Evolutionary conservation across 1,140 invertebrate genomes (phyloP), one percentile per base, ranked within the genome.

Genomic region (Drosophila ohnishii): DNA sequence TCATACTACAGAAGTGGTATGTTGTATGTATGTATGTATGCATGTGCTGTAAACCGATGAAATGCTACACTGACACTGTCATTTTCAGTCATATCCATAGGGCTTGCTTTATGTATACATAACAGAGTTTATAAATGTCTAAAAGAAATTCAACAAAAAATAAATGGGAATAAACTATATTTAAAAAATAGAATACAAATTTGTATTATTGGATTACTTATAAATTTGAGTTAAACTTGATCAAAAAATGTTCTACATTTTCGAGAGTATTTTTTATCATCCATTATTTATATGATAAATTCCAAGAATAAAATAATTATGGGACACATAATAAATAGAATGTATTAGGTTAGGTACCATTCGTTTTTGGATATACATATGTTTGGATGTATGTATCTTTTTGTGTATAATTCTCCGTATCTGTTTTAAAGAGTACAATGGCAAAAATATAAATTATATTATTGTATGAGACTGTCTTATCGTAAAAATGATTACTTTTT

Each of bases 341-440:
- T 64, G 35, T 74, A 32, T 45, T 74, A 75, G 51, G n/a, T 63
- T 73, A 64, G 50, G 59, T 8, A 30, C n/a, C 22, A 32, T 58
- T 65, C 44, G 10, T 53, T 28, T 44, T 22, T 51, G 37, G 11
- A 5, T 32, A 32, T 50, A 58, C 25, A 28, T 28, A 28, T 28
- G 25, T 22, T 22, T 22, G 19, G 5, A 28, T 28, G 5, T 28
- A 5, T 28, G 25, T 3, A 5, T 53, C 8, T 30, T 56, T 44
- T 39, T 44, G 40, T 42, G 32, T n/a, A 35, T 69, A 35, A 42
- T 14, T 61, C 13, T 30, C 13, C 50, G 16, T 19, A 63, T 35
- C 3, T 16, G 22, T 53, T 53, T 9, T 63, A 22, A 45, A 47
- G 14, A 47, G 19, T 9, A 47, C 7, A 56, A 69, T 14, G 55